Conservation (phyloP, 2,888 invertebrate species). For the Yponomeuta evonymella region DNA sequence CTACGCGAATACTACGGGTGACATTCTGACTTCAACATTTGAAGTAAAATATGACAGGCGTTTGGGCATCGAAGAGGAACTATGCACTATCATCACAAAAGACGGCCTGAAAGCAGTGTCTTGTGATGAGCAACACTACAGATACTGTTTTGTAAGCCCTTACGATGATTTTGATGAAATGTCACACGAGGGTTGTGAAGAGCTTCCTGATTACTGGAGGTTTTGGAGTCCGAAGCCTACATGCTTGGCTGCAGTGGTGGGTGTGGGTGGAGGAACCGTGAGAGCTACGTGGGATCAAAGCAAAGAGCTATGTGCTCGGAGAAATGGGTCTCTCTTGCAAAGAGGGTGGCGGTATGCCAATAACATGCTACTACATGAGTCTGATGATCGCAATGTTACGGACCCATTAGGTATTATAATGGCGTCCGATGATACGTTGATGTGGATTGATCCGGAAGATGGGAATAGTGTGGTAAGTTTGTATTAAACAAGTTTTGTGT, state of each 20-base stretch:
- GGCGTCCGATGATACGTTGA: conserved; percentile 31
- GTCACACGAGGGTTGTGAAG: conserved; percentile 41
- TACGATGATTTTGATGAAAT: conserved; percentile 37
- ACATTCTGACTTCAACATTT: conserved; percentile 36
- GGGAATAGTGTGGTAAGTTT: conserved; percentile 35
- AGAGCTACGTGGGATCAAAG: conserved; percentile 62
- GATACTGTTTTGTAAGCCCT: conserved; percentile 57
- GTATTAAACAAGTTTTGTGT: not conserved
- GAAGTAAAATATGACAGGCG: conserved; percentile 38
- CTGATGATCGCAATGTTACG: conserved; percentile 29
- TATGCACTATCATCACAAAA: conserved; percentile 49
- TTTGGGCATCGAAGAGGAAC: conserved; percentile 39
- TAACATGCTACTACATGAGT: conserved; percentile 33
- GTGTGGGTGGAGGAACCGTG: conserved; percentile 42
- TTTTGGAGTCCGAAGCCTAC: conserved; percentile 53
- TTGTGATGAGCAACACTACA: conserved; percentile 51
- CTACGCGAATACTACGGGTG: conserved; percentile 43
- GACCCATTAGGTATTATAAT: conserved; percentile 52
- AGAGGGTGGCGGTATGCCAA: conserved; percentile 65
- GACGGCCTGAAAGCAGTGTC: conserved; percentile 48
- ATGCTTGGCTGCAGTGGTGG: conserved; percentile 43
- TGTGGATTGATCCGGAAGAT: conserved; percentile 37
- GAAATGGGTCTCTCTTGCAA: conserved; percentile 48
- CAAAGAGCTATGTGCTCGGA: conserved; percentile 42
- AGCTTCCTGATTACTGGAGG: conserved; percentile 34